Evolutionary conservation across 2,888 invertebrate genomes (phyloP), one percentile per base, ranked within the genome.

Genomic region (Brachypterus glaber): DNA sequence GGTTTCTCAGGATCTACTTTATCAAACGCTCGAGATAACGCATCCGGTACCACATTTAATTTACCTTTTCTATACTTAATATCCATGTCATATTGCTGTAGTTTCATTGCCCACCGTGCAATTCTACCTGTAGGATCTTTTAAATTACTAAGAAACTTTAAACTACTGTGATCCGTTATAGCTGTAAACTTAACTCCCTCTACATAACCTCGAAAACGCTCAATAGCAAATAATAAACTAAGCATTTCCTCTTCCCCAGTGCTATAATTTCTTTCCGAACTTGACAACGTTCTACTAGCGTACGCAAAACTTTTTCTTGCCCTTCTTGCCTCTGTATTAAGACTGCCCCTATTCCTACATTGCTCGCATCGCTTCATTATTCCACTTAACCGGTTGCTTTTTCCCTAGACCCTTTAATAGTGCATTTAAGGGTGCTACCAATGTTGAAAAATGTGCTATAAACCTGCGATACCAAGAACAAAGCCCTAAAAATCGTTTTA

Each of bases 321-420:
- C 40, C 45, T 17, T 44, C 34, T 9, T 36, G 30, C 13, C 21
- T 25, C 35, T 50, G 47, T 12, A 36, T 35, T 11, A 51, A 36
- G 1, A 60, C 50, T n/a, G 45, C 53, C 1, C 54, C 56, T n/a
- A 59, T 4, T 2, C 50, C 57, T 3, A 27, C 30, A 26, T 44
- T 32, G 4, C 46, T 46, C 3, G 59, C 60, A 43, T 60, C 59
- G 33, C 32, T 15, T 37, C 21, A 38, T 43, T 41, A 11, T 37
- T 44, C 18, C 35, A 27, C 8, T 18, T 7, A 35, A 44, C 41
- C 13, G 45, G 30, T 8, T 7, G 11, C 14, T 35, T 17, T 14
- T 35, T 35, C 4, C 26, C 16, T 15, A 15, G 13, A n/a, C 39
- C 27, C 12, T 34, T 30, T n/a, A 31, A 18, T 15, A 40, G 12